Conservation (phyloP, 1,140 invertebrate species). For the Drosophila insularis region DNA sequence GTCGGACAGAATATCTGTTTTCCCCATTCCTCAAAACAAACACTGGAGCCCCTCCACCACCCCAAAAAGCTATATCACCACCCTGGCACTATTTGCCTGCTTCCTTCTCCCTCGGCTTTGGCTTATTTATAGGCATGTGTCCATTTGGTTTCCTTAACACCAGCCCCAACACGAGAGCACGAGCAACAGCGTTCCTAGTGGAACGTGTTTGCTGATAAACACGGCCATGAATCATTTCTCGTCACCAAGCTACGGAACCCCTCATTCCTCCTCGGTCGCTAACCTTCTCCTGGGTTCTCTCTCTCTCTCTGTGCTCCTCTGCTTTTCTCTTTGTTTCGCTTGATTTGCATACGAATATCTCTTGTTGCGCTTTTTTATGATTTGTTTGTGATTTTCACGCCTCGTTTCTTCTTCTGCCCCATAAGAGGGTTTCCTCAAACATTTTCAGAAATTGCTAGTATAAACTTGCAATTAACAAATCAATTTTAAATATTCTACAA, state of each 20-base stretch:
- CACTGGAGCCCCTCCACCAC: not conserved
- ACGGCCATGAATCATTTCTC: conserved; percentile 77
- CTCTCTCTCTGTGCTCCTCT: not conserved
- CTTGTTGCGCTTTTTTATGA: conserved; percentile 77
- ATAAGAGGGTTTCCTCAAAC: not conserved
- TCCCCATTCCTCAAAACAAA: not conserved
- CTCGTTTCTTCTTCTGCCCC: conserved; percentile 62
- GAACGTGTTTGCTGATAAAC: conserved; percentile 79
- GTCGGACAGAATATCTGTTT: conserved; percentile 24
- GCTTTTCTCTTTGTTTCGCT: conserved; percentile 42
- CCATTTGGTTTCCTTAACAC: conserved; percentile 63
- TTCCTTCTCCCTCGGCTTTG: conserved; percentile 45
- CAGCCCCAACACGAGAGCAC: conserved; percentile 20
- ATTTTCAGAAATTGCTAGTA: not conserved
- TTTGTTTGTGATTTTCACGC: conserved; percentile 79
- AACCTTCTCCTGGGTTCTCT: not conserved
- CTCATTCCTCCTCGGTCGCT: not conserved
- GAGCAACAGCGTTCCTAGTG: conserved; percentile 42
- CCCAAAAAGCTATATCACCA: not conserved
- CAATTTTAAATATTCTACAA: too few relatives aligned
- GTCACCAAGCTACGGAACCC: conserved; percentile 29
- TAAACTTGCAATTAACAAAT: too few relatives aligned
- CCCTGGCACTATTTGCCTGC: not conserved
- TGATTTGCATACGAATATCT: conserved; percentile 69
- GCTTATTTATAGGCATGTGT: conserved; percentile 66